Percentiles rank a stretch among this genome's conserved stretches.
Conservation (phyloP, 2,888 invertebrate species). For the Hanleya hanleyi region DNA sequence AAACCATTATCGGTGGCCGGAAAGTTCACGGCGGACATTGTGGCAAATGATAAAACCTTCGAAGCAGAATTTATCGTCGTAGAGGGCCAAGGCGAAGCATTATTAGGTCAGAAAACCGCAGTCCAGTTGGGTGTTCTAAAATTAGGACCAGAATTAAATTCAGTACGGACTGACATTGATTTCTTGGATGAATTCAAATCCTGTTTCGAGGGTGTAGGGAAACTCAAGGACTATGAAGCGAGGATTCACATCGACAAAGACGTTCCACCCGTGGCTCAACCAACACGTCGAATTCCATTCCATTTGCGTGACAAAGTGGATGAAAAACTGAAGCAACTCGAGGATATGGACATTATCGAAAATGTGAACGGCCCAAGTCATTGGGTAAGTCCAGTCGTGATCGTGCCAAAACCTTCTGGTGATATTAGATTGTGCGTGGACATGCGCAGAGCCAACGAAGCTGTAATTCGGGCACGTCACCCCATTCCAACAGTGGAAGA, state of each 20-base stretch:
- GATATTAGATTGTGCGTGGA: background rate
- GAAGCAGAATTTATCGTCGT: slow-evolving; percentile 24
- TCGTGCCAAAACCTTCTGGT: background rate
- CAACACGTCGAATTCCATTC: background rate
- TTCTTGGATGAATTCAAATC: background rate
- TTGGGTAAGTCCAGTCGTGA: background rate
- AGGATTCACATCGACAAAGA: background rate
- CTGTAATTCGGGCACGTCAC: background rate
- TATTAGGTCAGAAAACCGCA: slow-evolving; percentile 7
- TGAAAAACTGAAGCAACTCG: background rate
- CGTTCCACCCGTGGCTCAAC: background rate
- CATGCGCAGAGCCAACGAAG: background rate
- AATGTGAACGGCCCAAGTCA: background rate
- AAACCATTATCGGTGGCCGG: slow-evolving; percentile 1
- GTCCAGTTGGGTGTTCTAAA: background rate
- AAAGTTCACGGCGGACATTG: slow-evolving; percentile 15
- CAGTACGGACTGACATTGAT: background rate
- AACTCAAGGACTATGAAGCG: background rate
- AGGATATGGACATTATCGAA: background rate
- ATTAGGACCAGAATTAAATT: background rate
- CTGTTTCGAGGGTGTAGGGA: slow-evolving; percentile 4
- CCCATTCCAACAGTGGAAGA: slow-evolving; percentile 3
- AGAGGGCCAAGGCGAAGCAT: slow-evolving; percentile 13
- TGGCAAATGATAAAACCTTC: background rate
- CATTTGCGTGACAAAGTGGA: background rate